Base-by-base conservation (phyloP, 1,140 invertebrate genomes). In the Streblospio benedicti region DNA sequence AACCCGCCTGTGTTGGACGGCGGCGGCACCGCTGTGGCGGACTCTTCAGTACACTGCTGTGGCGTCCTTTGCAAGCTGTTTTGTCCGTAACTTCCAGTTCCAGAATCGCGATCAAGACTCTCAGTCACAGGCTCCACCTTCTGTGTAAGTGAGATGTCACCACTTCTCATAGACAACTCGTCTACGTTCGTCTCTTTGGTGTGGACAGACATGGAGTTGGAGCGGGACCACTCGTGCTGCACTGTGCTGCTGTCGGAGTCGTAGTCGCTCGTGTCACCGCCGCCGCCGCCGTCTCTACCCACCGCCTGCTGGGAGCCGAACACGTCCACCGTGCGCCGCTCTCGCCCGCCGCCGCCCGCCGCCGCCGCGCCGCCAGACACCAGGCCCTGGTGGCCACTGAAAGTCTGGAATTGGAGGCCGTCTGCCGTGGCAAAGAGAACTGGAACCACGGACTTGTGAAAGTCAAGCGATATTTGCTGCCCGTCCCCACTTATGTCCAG, bases 371-470 rank as follows among this genome's bases (percentile, higher is more conserved):
- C 38, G 23, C 20, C 38, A 18, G 20, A n/a, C 18, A 20, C 20
- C 32, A 38, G 23, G 33, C 30, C 31, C 31, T 47, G 59, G 30
- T 60, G 56, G 14, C 58, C 43, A 27, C 63, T 58, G 5, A 44
- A 63, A 14, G 67, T 73, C 59, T 70, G 63, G 18, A 74, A 67
- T 47, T 71, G 70, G 2, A 75, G 67, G n/a, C 73, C 73, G 43
- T 69, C 60, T n/a, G 71, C 65, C 3, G 71, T 75, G 9, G 73
- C 73, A 67, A 75, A 74, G 23, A 75, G 61, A 9, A 74, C 72
- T 5, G 73, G 73, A 27, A 73, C 68, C 41, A 68, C 69, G 38
- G 71, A 70, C 0, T 4, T 59, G 6, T 12, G 54, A n/a, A n/a
- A n/a, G 9, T 32, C 35, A 38, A n/a, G 35, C 35, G 35, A 9